Evolutionary conservation across 2,113 vertebrate species (phyloP).

Genomic region (Cyrtonyx montezumae): DNA sequence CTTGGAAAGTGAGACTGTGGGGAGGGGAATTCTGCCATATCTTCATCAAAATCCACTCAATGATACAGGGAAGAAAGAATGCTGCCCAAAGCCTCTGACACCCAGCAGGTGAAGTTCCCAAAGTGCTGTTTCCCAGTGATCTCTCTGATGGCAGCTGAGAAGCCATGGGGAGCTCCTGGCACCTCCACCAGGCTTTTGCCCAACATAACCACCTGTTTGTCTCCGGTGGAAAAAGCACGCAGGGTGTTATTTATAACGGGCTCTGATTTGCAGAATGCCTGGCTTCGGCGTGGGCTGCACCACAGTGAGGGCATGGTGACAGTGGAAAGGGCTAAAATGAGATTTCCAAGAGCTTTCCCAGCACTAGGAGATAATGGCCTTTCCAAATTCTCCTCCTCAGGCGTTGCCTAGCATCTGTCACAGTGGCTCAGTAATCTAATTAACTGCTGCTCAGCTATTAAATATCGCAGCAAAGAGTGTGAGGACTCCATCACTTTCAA

Average conservation of each 20-base stretch:
- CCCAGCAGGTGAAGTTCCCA: not conserved
- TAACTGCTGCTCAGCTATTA: conserved; percentile 57
- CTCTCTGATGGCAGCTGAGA: conserved; percentile 29
- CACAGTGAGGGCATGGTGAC: not conserved
- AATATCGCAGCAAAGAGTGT: conserved; percentile 31
- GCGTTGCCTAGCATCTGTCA: conserved; percentile 57
- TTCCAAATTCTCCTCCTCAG: conserved; percentile 19
- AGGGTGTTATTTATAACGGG: not conserved
- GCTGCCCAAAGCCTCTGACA: conserved; percentile 28
- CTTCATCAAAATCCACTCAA: conserved; percentile 42
- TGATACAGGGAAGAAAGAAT: not conserved
- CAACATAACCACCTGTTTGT: not conserved
- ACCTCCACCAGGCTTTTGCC: not conserved
- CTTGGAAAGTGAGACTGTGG: not conserved
- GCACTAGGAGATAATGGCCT: conserved; percentile 25
- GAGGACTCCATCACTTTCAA: conserved; percentile 55
- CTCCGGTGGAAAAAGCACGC: not conserved
- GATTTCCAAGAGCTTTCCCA: not conserved
- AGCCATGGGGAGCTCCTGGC: not conserved
- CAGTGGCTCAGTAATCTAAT: conserved; percentile 57
- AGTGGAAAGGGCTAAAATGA: conserved; percentile 46
- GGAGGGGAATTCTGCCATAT: not conserved
- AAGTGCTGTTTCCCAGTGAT: not conserved
- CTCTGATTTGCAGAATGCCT: not conserved
- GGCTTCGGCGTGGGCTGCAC: not conserved